Evolutionary conservation across 2,888 invertebrate genomes (phyloP), one percentile per base, ranked within the genome.

Genomic region (Tanaodytes sp.): DNA sequence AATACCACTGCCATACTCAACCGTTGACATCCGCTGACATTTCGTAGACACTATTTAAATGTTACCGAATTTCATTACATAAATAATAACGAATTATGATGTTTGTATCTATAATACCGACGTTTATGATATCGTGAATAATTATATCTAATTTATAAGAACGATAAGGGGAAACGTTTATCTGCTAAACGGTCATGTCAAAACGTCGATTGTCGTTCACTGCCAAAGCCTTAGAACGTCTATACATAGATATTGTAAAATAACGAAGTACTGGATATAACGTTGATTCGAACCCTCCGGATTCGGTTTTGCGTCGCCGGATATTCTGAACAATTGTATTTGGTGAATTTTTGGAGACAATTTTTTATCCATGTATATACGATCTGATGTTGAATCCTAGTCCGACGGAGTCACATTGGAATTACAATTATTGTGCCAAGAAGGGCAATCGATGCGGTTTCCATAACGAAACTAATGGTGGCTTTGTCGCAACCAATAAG

Each of bases 191-290:
- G 74, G 73, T 72, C 63, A 71, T 65, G 73, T 75, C 71, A 75
- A 73, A 76, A 75, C 78, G 80, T 81, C 79, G 81, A 81, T 78
- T 78, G 79, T 82, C 79, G 78, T 78, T 82, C 84, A 84, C 84
- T 84, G 84, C 84, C 85, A 83, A 84, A 84, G 84, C 82, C 82
- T 84, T 84, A 82, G 84, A 82, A 81, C 83, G 81, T 84, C 80
- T 84, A 84, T 83, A 80, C 79, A 82, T 82, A 78, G 78, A 79
- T 78, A 77, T 77, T 73, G 61, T 72, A 76, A 75, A 65, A 59
- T 51, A 36, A 45, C 45, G 6, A 39, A 51, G 5, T 45, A 36
- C 37, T 45, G 58, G n/a, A 45, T 61, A 39, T 49, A 2, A 61
- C 9, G 16, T 33, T 18, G 37, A 18, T 43, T 33, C 18, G 9